Conservation (phyloP, 2,797 vertebrate species). For the Aldrovandia affinis region DNA sequence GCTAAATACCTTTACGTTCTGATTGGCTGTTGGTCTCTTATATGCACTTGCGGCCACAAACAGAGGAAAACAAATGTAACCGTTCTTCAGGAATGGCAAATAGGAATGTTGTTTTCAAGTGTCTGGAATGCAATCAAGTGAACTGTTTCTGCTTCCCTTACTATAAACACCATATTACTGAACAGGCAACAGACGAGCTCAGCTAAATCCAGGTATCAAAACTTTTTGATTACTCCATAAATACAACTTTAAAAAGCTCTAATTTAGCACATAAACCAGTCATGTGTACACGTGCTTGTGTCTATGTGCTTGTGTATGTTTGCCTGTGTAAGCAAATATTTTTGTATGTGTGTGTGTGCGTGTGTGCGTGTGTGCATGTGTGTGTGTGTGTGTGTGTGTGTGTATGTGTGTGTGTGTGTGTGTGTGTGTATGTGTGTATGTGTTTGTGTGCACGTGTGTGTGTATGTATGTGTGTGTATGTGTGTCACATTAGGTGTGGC, state of each 20-base stretch:
- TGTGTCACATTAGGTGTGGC: conserved; percentile 47
- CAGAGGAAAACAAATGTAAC: not conserved
- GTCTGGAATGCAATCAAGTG: not conserved
- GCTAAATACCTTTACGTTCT: not conserved
- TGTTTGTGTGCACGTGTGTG: not conserved
- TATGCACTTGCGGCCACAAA: not conserved
- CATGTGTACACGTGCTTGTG: not conserved
- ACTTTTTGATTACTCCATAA: not conserved
- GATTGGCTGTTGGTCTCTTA: not conserved
- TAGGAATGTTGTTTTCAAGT: not conserved
- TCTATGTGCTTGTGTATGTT: conserved; percentile 23
- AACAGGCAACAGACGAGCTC: too few relatives aligned
- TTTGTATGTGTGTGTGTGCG: not conserved
- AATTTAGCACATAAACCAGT: not conserved
- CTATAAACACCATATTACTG: not conserved
- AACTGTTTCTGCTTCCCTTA: not conserved
- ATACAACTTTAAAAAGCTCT: not conserved
- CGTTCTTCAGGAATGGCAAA: not conserved
- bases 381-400: conserved; percentile 47
- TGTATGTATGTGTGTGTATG: conserved; percentile 23
- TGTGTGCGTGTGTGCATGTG: not conserved
- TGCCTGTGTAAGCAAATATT: too few relatives aligned
- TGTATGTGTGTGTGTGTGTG: conserved; percentile 50
- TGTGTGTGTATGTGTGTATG: conserved; percentile 40
- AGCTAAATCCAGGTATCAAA: too few relatives aligned